These are phyloP conservation scores for Carduelis carduelis DNA, from an alignment of 2,797 vertebrate genomes.

Conservation along the genomic window DNA sequence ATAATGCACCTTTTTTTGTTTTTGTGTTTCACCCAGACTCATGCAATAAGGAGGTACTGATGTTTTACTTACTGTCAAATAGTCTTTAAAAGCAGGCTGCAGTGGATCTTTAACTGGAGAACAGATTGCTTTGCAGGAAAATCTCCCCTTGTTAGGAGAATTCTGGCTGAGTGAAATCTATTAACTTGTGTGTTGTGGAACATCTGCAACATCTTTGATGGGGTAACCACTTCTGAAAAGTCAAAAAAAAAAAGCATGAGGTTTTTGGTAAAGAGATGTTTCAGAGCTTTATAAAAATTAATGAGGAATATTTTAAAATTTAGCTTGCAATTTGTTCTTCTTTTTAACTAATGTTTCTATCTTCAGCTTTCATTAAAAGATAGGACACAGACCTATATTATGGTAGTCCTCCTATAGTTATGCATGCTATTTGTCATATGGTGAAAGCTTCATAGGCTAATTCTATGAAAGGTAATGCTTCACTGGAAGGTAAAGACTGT, in stretches of 20 bases:
- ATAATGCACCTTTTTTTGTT: not conserved
- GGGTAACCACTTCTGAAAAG: not conserved
- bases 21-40: not conserved
- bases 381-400: not conserved
- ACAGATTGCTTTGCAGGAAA: not conserved
- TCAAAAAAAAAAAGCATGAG: not conserved
- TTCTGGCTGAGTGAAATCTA: not conserved
- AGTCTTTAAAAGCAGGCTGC: not conserved
- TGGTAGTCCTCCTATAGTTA: not conserved
- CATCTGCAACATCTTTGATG: not conserved
- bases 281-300: not conserved
- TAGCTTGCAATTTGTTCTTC: not conserved
- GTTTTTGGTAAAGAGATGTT: not conserved
- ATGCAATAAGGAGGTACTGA: not conserved
- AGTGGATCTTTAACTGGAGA: not conserved
- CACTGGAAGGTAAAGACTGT: not conserved
- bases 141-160: not conserved
- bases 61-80: not conserved
- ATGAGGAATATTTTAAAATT: not conserved
- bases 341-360: not conserved
- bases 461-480: not conserved
- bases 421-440: not conserved
- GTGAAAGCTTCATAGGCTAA: not conserved
- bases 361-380: not conserved
- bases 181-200: not conserved